Conservation (phyloP, 2,888 invertebrate genomes). For the Keiferia lycopersicella region DNA sequence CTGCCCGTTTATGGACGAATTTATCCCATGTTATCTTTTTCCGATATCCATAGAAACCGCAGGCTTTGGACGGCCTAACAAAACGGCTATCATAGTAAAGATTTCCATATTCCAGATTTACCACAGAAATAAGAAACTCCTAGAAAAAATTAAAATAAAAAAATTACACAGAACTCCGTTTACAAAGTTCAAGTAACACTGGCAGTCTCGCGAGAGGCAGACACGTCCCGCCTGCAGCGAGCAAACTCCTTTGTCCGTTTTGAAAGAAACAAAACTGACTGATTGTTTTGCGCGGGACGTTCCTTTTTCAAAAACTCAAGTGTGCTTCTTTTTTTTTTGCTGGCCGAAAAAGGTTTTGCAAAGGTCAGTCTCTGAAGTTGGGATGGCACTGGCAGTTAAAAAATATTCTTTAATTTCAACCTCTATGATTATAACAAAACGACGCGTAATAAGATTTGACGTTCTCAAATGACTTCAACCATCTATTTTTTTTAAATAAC, state of each 20-base stretch:
- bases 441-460: too few species aligned
- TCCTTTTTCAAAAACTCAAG: slow-evolving; percentile 36
- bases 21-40: too few species aligned
- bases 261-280: slow-evolving; percentile 64
- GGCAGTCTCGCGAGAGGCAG: slow-evolving; percentile 52
- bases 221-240: slow-evolving; percentile 61
- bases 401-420: too few species aligned
- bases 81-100: too few species aligned
- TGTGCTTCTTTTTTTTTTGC: slow-evolving; percentile 25
- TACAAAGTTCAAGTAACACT: slow-evolving; percentile 45
- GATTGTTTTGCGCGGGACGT: slow-evolving; percentile 64
- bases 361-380: neutral
- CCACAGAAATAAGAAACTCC: neutral
- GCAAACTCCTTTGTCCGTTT: slow-evolving; percentile 60
- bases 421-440: too few species aligned
- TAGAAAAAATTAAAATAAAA: neutral
- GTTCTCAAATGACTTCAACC: too few species aligned
- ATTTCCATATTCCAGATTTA: too few species aligned
- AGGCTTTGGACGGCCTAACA: too few species aligned
- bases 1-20: too few species aligned
- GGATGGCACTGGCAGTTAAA: too few species aligned
- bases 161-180: neutral
- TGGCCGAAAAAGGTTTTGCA: neutral
- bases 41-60: too few species aligned
- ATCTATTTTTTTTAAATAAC: too few species aligned